Evolutionary conservation across 2,113 vertebrate species (phyloP).

Genomic region (Calidris pygmaea): DNA sequence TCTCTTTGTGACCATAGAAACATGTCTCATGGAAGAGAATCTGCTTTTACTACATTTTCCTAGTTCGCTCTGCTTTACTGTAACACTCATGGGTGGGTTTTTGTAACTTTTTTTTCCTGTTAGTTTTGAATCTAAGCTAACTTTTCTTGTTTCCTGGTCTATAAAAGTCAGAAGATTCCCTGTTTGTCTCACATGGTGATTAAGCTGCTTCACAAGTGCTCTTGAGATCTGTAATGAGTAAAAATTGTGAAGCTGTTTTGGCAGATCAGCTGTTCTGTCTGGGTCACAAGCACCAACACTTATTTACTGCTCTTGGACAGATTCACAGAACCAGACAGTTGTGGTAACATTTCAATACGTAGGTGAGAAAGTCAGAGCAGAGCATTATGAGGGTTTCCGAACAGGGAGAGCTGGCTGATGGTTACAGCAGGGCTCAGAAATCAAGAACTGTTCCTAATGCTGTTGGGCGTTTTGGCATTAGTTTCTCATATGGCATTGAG

Average conservation of each 20-base stretch:
- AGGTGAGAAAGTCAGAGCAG: neutral
- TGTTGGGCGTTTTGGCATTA: neutral
- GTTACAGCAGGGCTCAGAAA: neutral
- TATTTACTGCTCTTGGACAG: neutral
- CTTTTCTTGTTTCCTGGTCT: neutral
- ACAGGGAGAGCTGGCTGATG: neutral
- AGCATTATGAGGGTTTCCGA: neutral
- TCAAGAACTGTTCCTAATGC: neutral
- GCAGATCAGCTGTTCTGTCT: conserved; percentile 35
- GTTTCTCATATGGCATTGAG: neutral
- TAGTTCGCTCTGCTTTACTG: neutral
- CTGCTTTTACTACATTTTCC: neutral
- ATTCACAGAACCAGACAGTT: neutral
- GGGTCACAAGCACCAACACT: neutral
- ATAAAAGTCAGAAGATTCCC: neutral
- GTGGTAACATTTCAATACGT: neutral
- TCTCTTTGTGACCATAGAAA: conserved; percentile 58
- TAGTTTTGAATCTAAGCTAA: neutral
- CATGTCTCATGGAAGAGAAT: neutral
- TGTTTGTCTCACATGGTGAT: neutral
- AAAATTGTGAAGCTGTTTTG: conserved; percentile 10
- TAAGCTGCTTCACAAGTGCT: conserved; percentile 21
- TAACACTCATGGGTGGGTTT: neutral
- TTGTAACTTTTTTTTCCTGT: neutral
- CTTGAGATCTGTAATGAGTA: neutral